These are phyloP conservation scores for Eueremaeus valkanovi DNA, from an alignment of 2,888 invertebrate species.

Conservation along the genomic window DNA sequence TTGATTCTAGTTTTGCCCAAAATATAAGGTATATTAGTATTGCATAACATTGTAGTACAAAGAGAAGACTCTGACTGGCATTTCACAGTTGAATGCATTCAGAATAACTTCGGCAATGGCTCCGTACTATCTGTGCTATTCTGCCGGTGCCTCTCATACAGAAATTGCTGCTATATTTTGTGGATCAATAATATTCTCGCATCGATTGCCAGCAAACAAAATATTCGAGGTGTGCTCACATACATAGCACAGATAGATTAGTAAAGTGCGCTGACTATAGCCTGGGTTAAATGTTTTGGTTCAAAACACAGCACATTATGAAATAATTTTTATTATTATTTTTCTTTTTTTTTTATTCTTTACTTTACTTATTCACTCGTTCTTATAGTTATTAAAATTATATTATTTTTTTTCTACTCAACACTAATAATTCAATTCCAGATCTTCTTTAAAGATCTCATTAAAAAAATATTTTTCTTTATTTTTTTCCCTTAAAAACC, in stretches of 20 bases:
- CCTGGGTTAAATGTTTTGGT: too few relatives aligned
- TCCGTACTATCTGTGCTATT: too few relatives aligned
- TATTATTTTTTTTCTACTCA: neutral
- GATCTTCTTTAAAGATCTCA: too few relatives aligned
- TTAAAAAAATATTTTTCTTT: too few relatives aligned
- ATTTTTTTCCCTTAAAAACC: too few relatives aligned
- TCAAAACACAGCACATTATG: neutral
- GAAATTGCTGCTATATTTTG: conserved; percentile 10
- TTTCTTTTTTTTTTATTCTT: neutral
- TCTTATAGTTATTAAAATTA: neutral
- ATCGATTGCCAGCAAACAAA: conserved; percentile 21
- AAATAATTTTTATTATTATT: neutral
- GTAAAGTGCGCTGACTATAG: neutral
- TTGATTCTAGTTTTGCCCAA: too few relatives aligned
- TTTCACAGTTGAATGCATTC: conserved; percentile 31
- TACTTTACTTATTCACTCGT: too few relatives aligned
- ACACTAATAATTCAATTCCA: too few relatives aligned
- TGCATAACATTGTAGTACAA: neutral
- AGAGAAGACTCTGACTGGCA: neutral
- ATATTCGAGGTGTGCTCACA: neutral
- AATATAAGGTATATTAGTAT: too few relatives aligned
- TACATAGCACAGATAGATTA: neutral
- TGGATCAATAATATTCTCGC: conserved; percentile 34
- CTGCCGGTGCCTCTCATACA: neutral
- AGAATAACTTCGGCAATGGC: conserved; percentile 14